Percentiles rank a stretch among this genome's conserved stretches.
Evolutionary conservation across 2,113 vertebrate species (phyloP).

Genomic region (Pterocles gutturalis): DNA sequence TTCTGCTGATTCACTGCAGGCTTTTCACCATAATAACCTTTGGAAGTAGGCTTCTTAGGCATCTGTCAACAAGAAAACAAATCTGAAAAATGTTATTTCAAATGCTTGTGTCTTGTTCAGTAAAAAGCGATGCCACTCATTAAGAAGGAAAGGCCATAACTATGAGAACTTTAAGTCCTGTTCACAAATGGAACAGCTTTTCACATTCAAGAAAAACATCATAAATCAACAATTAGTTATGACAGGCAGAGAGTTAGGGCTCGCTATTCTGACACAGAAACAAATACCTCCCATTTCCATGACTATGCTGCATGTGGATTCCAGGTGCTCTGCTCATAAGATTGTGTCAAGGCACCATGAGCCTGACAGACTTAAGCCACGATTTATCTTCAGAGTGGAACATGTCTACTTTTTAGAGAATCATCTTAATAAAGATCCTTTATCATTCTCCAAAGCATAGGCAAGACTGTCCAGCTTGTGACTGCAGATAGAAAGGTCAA

Average conservation of each 20-base stretch:
- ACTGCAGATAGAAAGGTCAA: neutral
- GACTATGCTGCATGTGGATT: neutral
- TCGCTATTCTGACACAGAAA: neutral
- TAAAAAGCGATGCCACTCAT: neutral
- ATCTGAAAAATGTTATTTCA: neutral
- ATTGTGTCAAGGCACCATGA: neutral
- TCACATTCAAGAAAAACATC: neutral
- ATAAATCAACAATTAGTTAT: neutral
- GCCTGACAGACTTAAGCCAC: neutral
- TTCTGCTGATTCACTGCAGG: neutral
- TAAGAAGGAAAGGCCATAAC: neutral
- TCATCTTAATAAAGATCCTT: neutral
- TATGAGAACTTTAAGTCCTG: neutral
- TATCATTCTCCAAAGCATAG: neutral
- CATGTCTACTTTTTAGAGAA: neutral
- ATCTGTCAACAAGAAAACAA: neutral
- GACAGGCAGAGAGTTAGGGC: neutral
- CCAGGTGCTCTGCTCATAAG: neutral
- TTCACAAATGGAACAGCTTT: conserved; percentile 2
- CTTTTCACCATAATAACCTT: neutral
- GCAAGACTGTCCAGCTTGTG: neutral
- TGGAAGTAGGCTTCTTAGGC: neutral
- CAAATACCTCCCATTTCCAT: neutral
- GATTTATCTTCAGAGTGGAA: neutral
- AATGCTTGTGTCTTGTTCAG: neutral